These are phyloP conservation scores for Aplodontia rufa DNA, from an alignment of 2,113 vertebrate species.

Conservation along the genomic window DNA sequence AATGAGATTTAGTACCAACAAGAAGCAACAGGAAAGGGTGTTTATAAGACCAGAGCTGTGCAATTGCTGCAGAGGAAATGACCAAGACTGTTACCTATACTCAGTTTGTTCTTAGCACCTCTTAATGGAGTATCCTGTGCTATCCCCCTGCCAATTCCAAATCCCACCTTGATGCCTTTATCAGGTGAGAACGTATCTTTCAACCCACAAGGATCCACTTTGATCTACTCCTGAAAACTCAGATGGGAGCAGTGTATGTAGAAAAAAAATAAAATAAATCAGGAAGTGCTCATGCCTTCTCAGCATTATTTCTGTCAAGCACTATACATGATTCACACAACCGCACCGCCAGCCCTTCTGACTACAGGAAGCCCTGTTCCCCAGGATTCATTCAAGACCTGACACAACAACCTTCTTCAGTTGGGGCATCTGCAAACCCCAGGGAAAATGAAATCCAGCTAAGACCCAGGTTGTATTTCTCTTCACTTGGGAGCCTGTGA, in stretches of 20 bases:
- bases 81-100: neutral
- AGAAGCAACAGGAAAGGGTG: neutral
- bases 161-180: neutral
- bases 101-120: neutral
- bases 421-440: neutral
- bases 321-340: neutral
- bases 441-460: neutral
- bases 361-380: neutral
- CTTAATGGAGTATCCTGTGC: neutral
- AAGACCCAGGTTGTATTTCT: neutral
- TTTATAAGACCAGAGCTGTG: no score
- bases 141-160: neutral
- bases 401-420: neutral
- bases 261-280: neutral
- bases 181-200: neutral
- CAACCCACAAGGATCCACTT: accelerated
- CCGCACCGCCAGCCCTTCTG: neutral
- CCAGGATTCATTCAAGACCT: neutral
- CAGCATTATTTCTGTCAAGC: neutral
- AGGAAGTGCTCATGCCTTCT: accelerated
- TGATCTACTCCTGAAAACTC: neutral
- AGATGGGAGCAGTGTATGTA: neutral
- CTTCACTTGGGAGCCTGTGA: neutral
- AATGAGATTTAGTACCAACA: neutral
- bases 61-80: no score